Evolutionary conservation across 2,888 invertebrate genomes (phyloP).

Genomic region (Campoplex capitator): DNA sequence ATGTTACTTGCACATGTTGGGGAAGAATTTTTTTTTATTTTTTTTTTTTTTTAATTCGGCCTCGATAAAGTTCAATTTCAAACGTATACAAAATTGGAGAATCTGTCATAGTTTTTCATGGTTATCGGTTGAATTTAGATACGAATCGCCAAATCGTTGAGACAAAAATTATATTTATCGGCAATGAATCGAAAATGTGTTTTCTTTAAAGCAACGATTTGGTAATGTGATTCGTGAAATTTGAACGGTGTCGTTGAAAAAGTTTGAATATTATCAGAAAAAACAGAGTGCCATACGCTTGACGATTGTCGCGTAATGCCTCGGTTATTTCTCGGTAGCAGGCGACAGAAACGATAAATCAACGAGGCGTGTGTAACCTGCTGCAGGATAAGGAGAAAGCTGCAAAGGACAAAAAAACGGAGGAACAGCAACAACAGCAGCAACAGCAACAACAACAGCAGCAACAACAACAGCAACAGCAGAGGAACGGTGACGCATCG

Average conservation of each 20-base stretch:
- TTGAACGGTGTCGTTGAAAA: background rate
- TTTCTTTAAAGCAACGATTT: background rate
- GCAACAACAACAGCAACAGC: constrained; percentile 85
- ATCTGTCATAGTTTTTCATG: background rate
- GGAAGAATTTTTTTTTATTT: too few relatives aligned
- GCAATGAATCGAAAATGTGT: background rate
- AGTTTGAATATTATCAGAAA: constrained; percentile 35
- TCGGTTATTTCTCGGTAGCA: constrained; percentile 71
- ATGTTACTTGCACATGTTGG: too few relatives aligned
- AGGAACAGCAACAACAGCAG: constrained; percentile 83
- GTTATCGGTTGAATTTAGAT: background rate
- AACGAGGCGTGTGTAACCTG: constrained; percentile 83
- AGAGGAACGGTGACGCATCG: constrained; percentile 85
- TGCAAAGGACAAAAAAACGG: constrained; percentile 80
- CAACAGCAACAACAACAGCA: constrained; percentile 84
- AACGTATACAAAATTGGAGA: background rate
- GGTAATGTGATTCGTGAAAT: background rate
- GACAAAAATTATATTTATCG: background rate
- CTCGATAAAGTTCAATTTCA: background rate
- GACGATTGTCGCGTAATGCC: constrained; percentile 56
- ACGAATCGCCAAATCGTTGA: background rate
- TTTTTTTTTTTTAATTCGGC: background rate
- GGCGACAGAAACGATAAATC: constrained; percentile 81
- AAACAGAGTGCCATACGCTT: constrained; percentile 60
- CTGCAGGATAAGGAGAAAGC: constrained; percentile 82